Base-by-base conservation (phyloP, 2,888 invertebrate genomes). In the Leptinotarsa rubiginosa region DNA sequence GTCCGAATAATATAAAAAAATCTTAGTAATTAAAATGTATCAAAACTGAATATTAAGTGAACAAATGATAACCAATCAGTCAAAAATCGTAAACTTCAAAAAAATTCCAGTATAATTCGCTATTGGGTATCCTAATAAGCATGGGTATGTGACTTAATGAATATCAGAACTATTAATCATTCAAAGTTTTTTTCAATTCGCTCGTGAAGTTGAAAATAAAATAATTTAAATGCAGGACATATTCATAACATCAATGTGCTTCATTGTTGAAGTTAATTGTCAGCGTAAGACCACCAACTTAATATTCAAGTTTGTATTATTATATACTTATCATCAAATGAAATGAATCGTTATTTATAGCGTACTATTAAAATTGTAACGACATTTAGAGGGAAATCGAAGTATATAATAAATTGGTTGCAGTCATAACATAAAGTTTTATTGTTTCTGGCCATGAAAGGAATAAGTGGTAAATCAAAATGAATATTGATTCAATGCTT, bases 271-370 rank as follows among this genome's bases (percentile, higher is more conserved):
- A 18, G 52, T 7, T 52, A 18, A 52, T 52, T 52, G 52, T 52
- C 52, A 52, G 18, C 52, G 52, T 52, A n/a, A 52, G 52, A 52
- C 52, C 52, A 52, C 52, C 52, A 18, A 18, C 18, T 52, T n/a
- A 52, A 52, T 52, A 52, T 52, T 52, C 52, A 52, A 52, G 52
- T 18, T 52, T 52, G 52, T 52, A 52, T 52, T 52, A 52, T 18
- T 52, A 41, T 41, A 41, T 52, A 52, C 52, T 52, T 52, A 52
- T 52, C 52, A 52, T 52, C 52, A 18, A 52, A 18, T 52, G 12
- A 52, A 52, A 18, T 52, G n/a, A 52, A 52, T 52, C 12, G 52
- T 52, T 18, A 52, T 52, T 52, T 52, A 52, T 52, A 52, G 18
- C 2, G 18, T 52, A 52, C 52, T 52, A 52, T 52, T 52, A 20